Evolutionary conservation across 2,113 vertebrate genomes (phyloP).

Genomic region (Embiotoca jacksoni): DNA sequence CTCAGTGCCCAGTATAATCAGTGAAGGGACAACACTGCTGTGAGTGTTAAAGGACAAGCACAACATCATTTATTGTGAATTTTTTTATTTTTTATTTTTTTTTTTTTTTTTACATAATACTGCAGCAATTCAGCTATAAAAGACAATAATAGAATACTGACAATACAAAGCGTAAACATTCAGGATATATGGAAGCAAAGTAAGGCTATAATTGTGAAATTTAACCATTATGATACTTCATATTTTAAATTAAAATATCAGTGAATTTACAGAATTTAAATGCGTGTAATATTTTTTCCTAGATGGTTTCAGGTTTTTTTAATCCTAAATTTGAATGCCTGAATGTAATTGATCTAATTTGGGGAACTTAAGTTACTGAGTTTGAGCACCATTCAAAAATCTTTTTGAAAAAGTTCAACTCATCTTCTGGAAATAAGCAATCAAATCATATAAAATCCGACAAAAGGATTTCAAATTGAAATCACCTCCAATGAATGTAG

Average conservation of each 20-base stretch:
- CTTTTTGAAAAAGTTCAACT: not conserved
- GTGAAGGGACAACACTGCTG: not conserved
- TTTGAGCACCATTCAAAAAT: too few relatives aligned
- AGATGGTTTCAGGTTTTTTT: too few relatives aligned
- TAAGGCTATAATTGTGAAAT: not conserved
- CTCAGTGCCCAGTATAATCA: not conserved
- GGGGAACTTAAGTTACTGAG: too few relatives aligned
- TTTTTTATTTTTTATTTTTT: too few relatives aligned
- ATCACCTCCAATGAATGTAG: not conserved
- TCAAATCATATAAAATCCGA: not conserved
- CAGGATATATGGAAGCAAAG: not conserved
- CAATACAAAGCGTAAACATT: not conserved
- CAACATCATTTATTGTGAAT: too few relatives aligned
- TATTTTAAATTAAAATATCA: too few relatives aligned
- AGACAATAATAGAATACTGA: not conserved
- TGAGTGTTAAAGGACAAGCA: not conserved
- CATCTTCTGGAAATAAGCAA: not conserved
- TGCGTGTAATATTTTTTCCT: too few relatives aligned
- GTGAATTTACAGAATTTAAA: too few relatives aligned
- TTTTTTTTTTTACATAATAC: not conserved
- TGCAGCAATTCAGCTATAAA: not conserved
- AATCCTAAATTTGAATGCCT: too few relatives aligned
- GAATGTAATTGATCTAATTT: too few relatives aligned
- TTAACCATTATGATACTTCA: too few relatives aligned
- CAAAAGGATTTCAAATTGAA: not conserved